A percentile compares a stretch with the other conserved stretches of the same genome.
These are phyloP conservation scores for Brachionus paranguensis DNA, from an alignment of 1,140 invertebrate species.

Conservation along the genomic window DNA sequence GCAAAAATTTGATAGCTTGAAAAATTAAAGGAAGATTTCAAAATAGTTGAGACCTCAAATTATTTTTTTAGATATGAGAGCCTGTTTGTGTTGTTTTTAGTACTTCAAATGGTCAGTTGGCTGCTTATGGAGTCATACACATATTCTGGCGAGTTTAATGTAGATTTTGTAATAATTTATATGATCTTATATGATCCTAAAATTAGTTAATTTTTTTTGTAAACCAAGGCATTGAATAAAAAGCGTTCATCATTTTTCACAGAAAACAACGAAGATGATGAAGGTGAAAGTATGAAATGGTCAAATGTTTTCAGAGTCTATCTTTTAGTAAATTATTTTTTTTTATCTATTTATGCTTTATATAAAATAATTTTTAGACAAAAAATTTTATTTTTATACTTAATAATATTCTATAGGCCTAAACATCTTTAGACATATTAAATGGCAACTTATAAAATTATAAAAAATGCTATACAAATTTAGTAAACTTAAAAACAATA, in stretches of 20 bases:
- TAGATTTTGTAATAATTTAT: slow-evolving; percentile 7
- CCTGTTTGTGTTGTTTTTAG: slow-evolving; percentile 57
- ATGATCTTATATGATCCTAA: background rate
- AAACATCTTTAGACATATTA: too few species aligned
- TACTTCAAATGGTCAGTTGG: slow-evolving; percentile 54
- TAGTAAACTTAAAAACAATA: too few species aligned
- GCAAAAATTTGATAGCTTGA: too few species aligned
- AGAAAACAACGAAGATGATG: background rate
- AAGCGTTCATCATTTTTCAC: slow-evolving; percentile 4
- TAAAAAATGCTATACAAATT: too few species aligned
- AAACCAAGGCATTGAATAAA: background rate
- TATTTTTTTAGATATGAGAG: slow-evolving; percentile 56
- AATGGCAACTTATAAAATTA: too few species aligned
- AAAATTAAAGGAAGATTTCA: too few species aligned
- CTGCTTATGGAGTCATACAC: background rate
- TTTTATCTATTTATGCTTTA: background rate
- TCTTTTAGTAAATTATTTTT: background rate
- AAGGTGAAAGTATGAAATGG: background rate
- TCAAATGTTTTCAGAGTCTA: slow-evolving; percentile 16
- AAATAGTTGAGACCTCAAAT: background rate
- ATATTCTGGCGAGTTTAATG: slow-evolving; percentile 7
- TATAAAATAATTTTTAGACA: background rate
- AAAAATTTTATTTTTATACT: background rate
- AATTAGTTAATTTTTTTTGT: background rate
- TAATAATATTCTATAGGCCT: too few species aligned